Evolutionary conservation across 2,113 vertebrate species (phyloP).

Genomic region (Calyptomena viridis): DNA sequence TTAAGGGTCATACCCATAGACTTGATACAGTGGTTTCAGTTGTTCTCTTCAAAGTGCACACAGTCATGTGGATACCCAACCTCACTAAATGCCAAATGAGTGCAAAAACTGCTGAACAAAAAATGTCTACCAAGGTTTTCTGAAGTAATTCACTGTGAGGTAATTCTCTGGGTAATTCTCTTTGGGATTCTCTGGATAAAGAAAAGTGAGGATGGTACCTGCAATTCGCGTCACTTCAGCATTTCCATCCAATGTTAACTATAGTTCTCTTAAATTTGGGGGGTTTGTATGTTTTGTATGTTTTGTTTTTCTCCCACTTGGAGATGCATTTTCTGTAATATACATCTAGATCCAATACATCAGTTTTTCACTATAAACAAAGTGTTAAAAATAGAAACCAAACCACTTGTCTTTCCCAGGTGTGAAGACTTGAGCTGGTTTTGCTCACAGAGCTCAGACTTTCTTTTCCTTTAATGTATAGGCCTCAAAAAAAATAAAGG

Average conservation of each 20-base stretch:
- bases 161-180: too few species aligned
- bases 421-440: neutral
- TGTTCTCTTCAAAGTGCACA: neutral
- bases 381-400: neutral
- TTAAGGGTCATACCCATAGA: neutral
- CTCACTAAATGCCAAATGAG: neutral
- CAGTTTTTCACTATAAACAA: neutral
- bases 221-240: neutral
- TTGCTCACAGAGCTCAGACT: neutral
- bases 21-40: accelerated
- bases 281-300: neutral
- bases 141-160: neutral
- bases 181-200: neutral
- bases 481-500: neutral
- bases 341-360: neutral
- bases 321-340: neutral
- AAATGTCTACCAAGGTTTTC: neutral
- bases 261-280: neutral
- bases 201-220: neutral
- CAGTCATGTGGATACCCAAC: neutral
- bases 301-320: neutral
- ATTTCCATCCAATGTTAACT: neutral
- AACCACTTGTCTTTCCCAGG: neutral
- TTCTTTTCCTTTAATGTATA: neutral
- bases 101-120: neutral